phyloP scores from a whole-genome alignment of 2,888 invertebrate genomes.

The Norana najaformis region DNA sequence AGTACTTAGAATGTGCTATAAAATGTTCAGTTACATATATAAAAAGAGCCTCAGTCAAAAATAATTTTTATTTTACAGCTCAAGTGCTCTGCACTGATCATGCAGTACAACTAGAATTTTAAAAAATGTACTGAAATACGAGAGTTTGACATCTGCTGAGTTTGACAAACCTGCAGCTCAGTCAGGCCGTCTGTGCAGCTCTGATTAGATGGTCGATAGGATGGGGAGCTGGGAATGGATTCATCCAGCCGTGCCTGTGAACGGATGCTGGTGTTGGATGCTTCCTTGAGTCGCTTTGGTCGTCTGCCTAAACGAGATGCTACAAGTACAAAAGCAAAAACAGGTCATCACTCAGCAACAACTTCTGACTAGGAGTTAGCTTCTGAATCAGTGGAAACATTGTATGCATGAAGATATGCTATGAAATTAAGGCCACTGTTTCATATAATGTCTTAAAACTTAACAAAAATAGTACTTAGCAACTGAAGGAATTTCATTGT shows the following conservation, averaged over 20 bases:
- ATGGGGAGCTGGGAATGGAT: not conserved
- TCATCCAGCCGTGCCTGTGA: not conserved
- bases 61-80: not conserved
- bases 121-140: not conserved
- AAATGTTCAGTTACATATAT: too few species aligned
- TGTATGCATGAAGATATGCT: not conserved
- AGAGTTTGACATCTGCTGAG: not conserved
- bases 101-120: too few species aligned
- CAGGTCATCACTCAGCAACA: not conserved
- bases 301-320: constrained; percentile 62
- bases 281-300: constrained; percentile 61
- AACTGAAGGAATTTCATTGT: too few species aligned
- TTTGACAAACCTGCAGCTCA: not conserved
- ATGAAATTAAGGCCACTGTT: too few species aligned
- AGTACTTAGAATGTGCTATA: too few species aligned
- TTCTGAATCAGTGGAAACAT: not conserved
- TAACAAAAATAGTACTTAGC: too few species aligned
- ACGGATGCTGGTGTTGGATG: constrained; percentile 33
- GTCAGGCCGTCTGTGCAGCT: not conserved
- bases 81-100: not conserved
- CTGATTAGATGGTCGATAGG: not conserved
- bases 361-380: not conserved
- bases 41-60: too few species aligned
- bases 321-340: constrained; percentile 43
- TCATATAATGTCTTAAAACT: too few species aligned